Conservation (phyloP, 2,888 invertebrate genomes). For the Drosophila cognata region DNA sequence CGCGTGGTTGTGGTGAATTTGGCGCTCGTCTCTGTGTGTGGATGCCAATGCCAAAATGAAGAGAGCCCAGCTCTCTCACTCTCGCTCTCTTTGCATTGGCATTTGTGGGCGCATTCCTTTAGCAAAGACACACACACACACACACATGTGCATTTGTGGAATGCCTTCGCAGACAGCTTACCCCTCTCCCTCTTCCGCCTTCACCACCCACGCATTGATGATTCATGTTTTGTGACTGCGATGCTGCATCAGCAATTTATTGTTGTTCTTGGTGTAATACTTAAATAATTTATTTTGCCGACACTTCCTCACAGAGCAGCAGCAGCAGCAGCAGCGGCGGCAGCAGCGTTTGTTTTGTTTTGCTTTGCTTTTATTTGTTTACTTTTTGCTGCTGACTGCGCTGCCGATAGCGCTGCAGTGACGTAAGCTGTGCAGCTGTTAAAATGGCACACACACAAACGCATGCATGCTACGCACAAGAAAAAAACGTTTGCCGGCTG, state of each 20-base stretch:
- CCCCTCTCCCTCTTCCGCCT: conserved; percentile 1
- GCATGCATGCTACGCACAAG: conserved; percentile 1
- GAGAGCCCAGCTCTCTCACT: conserved; percentile 9
- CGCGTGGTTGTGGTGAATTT: conserved; percentile 62
- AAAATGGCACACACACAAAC: conserved; percentile 52
- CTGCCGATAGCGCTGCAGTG: conserved; percentile 43
- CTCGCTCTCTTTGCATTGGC: conserved; percentile 57
- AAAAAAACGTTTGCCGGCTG: conserved; percentile 63
- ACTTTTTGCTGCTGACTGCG: conserved; percentile 52
- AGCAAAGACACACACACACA: conserved; percentile 20
- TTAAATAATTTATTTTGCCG: conserved; percentile 62
- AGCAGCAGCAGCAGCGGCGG: conserved; percentile 12
- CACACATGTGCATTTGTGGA: conserved; percentile 25
- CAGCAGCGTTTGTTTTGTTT: conserved; percentile 40
- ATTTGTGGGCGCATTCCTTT: conserved; percentile 55
- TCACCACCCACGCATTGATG: conserved; percentile 51
- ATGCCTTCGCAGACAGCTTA: conserved; percentile 57
- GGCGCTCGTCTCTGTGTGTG: conserved; percentile 20
- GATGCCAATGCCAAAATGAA: conserved; percentile 51
- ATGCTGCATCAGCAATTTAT: conserved; percentile 42
- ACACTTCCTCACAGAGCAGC: conserved; percentile 57
- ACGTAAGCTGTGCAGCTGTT: conserved; percentile 69
- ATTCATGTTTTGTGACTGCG: conserved; percentile 68
- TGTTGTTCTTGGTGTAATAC: conserved; percentile 39
- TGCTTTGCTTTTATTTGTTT: conserved; percentile 65